Conservation (phyloP, 2,888 invertebrate genomes). For the Lepidocyrtinus sp. region DNA sequence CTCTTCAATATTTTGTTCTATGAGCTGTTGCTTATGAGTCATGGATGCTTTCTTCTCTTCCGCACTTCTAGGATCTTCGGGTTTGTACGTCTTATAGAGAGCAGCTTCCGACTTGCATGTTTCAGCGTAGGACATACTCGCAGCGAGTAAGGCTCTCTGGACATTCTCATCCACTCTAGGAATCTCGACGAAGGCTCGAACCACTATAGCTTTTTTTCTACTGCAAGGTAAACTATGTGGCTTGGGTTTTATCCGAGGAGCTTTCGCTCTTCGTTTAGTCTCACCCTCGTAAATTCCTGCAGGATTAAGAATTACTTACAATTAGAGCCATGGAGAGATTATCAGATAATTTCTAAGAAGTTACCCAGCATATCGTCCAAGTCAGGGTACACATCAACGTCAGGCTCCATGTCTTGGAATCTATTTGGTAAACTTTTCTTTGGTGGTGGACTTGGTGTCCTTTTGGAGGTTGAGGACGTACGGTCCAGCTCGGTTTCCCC, state of each 20-base stretch:
- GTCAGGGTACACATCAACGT: slow-evolving; percentile 55
- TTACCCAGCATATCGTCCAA: slow-evolving; percentile 55
- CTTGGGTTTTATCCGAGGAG: slow-evolving; percentile 22
- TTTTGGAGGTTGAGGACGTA: neutral
- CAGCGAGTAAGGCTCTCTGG: slow-evolving; percentile 53
- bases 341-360: neutral
- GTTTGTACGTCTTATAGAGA: slow-evolving; percentile 43
- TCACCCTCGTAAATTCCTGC: slow-evolving; percentile 59
- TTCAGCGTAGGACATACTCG: slow-evolving; percentile 60
- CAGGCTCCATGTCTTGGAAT: slow-evolving; percentile 30
- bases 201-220: slow-evolving; percentile 58
- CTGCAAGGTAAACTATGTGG: slow-evolving; percentile 43
- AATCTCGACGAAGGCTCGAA: slow-evolving; percentile 63
- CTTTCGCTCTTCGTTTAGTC: neutral
- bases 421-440: slow-evolving; percentile 3
- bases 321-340: neutral
- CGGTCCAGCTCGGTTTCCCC: too few relatives aligned
- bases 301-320: neutral
- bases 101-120: slow-evolving; percentile 54
- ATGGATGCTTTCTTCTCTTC: slow-evolving; percentile 58
- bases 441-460: neutral
- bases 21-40: slow-evolving; percentile 58
- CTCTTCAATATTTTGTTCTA: slow-evolving; percentile 63
- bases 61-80: slow-evolving; percentile 57
- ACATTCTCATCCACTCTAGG: slow-evolving; percentile 61